Evolutionary conservation across 2,888 invertebrate species (phyloP), one percentile per base, ranked within the genome.

Genomic region (Epirrita christyi): DNA sequence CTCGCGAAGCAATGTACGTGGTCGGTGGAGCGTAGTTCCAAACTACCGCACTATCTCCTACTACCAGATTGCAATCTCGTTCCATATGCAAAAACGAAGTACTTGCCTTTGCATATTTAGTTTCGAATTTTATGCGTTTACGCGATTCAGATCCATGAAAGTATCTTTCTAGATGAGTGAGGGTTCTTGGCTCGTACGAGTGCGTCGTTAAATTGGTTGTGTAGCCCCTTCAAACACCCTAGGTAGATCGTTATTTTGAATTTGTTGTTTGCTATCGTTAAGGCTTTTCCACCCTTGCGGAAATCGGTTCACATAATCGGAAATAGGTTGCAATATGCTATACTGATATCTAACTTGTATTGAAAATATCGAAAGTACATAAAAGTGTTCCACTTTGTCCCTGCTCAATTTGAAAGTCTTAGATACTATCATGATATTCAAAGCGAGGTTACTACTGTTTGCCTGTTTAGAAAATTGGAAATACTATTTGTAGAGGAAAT

Each of bases 21-120:
- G 40, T 59, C 45, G 52, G 51, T 55, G 44, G 46, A 55, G 47
- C 56, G 46, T 59, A 62, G 61, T 62, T 61, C 60, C 48, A 44
- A 29, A 56, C 54, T 40, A 27, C 45, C 51, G 38, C 55, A 50
- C 58, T 63, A 61, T 61, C 58, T 61, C 44, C 45, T 38, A 53
- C 54, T 55, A 61, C 59, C 55, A 66, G 65, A 70, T 70, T 68
- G 66, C 69, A 70, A 67, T 73, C 69, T 64, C 66, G 65, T 68
- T 65, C 49, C 54, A 45, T 61, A 63, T 59, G 59, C 55, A 58
- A 61, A 68, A 64, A 6, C 57, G 53, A 53, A 60, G 57, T 59
- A 57, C 50, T 54, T 59, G 56, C 50, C 15, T 14, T 11, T 14
- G 1, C 55, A 52, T 61, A 60, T 65, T 61, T 58, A 43, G 46